Evolutionary conservation across 2,113 vertebrate species (phyloP), one percentile per base, ranked within the genome.

Genomic region (Dasyprocta punctata): DNA sequence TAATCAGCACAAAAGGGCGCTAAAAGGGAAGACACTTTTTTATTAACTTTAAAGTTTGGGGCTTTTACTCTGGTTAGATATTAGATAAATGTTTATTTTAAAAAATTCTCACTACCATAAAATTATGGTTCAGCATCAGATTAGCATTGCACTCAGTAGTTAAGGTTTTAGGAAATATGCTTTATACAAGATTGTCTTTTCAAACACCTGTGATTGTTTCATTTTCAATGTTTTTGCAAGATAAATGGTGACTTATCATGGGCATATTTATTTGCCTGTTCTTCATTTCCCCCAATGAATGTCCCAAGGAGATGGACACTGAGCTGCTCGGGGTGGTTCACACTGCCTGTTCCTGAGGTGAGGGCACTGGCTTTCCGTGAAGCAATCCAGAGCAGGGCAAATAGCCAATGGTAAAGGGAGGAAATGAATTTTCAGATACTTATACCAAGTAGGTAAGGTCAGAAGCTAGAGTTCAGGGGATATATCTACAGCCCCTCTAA

Each of bases 271-370:
- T 98, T 98, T 98, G 98, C 97, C 98, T 98, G 98, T 98, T 98
- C 98, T 98, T 98, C 98, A 98, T 97, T 98, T 99, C 96, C 61
- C 95, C 98, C 97, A 98, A 84, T 95, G 93, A 98, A 95, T 97
- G 96, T 98, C 95, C 93, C 94, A 97, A 98, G 97, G 96, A 98
- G 96, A 98, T 81, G 96, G 98, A 95, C 98, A 96, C 47, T n/a
- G 90, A 96, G 98, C 95, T 98, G 97, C 96, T 98, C 61, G 44
- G 84, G 93, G 96, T 98, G 96, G 98, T 89, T 98, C 99, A 97
- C 97, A 96, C 98, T 98, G 98, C 98, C 99, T 98, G 98, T 99
- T 99, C 99, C 99, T 99, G 99, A 99, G 97, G 96, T 97, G 86
- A 99, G 98, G 98, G 98, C 97, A 97, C 98, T 98, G 98, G 98